Percentiles rank a stretch among this genome's conserved stretches.
Conservation (phyloP, 2,113 vertebrate species). For the Cettia cetti region DNA sequence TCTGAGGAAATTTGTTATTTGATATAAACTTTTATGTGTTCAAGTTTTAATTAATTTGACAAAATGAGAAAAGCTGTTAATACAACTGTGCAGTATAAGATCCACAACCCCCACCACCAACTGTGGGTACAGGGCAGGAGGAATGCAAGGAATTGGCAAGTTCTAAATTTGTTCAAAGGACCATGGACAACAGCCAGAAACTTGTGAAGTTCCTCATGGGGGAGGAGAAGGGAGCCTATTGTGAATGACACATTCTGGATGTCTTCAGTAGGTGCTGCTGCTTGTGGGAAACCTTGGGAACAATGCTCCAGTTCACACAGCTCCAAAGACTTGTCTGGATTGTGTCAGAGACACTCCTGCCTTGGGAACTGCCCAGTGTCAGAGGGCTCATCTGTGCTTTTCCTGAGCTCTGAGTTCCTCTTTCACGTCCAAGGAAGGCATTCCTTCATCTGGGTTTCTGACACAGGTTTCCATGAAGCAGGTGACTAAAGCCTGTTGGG, state of each 20-base stretch:
- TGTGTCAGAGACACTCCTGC: background rate
- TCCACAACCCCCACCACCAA: background rate
- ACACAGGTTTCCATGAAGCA: background rate
- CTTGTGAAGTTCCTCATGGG: background rate
- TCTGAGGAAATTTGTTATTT: background rate
- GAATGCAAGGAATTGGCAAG: background rate
- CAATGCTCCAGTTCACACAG: background rate
- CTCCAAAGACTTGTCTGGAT: background rate
- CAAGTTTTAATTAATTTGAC: background rate
- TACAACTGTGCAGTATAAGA: background rate
- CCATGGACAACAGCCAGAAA: background rate
- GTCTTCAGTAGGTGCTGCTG: background rate
- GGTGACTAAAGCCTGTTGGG: background rate
- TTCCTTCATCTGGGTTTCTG: background rate
- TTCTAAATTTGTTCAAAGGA: background rate
- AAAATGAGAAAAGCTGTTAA: background rate
- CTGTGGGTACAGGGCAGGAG: background rate
- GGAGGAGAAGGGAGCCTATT: background rate
- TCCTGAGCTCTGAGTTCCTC: background rate
- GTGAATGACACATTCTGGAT: rapidly evolving
- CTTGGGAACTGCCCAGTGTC: background rate
- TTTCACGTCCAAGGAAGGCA: background rate
- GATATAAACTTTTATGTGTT: background rate
- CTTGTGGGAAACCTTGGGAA: background rate
- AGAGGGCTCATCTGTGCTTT: background rate